Conservation (phyloP, 1,140 invertebrate genomes). For the Neomicropteryx cornuta region DNA sequence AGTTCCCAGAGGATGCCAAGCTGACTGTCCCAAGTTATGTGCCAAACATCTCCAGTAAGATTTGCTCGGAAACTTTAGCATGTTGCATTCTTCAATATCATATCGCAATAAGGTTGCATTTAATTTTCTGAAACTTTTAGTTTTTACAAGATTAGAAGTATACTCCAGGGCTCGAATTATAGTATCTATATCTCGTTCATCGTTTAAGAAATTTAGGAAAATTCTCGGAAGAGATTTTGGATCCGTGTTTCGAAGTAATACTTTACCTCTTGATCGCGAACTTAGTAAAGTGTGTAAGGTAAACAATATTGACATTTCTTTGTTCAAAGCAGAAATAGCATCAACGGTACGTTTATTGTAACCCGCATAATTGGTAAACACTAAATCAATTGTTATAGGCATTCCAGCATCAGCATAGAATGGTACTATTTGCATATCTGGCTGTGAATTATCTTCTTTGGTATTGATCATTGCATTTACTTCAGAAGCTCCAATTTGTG, state of each 20-base stretch:
- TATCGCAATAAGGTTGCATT: conserved; percentile 27
- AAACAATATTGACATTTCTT: conserved; percentile 26
- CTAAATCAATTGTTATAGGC: conserved; percentile 14
- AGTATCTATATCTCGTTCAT: conserved; percentile 39
- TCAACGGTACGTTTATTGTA: conserved; percentile 27
- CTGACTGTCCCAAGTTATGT: conserved; percentile 43
- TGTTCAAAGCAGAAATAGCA: conserved; percentile 25
- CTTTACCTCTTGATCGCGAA: conserved; percentile 46
- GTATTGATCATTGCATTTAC: conserved; percentile 22
- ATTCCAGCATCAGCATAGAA: conserved; percentile 17
- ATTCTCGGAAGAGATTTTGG: conserved; percentile 50
- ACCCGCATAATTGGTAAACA: conserved; percentile 11
- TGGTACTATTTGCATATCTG: conserved; percentile 26
- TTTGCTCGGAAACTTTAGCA: conserved; percentile 33
- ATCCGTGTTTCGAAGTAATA: conserved; percentile 43
- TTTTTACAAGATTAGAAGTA: conserved; percentile 34
- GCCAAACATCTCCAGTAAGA: conserved; percentile 55
- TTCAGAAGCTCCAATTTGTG: conserved; percentile 15
- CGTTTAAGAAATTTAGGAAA: conserved; percentile 52
- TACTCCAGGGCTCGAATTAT: conserved; percentile 42
- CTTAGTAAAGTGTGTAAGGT: conserved; percentile 32
- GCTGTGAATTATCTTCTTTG: conserved; percentile 14
- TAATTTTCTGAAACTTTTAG: conserved; percentile 31
- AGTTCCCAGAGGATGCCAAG: conserved; percentile 62
- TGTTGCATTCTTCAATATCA: conserved; percentile 32